Percentiles rank a stretch among this genome's conserved stretches.
phyloP scores from a whole-genome alignment of 2,113 vertebrate species.

The Piliocolobus tephrosceles region DNA sequence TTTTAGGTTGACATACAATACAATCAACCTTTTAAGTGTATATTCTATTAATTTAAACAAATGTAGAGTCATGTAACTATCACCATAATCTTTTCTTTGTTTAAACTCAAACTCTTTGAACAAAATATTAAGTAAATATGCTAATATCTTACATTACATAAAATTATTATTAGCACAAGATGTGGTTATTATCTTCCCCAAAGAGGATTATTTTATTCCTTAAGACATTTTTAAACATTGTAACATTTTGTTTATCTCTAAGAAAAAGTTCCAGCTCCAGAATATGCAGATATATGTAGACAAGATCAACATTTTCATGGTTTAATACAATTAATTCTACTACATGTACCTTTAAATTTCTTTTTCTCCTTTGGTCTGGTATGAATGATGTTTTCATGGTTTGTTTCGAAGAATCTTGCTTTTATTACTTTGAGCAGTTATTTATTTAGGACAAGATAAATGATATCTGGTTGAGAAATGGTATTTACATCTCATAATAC shows the following conservation, averaged over 20 bases:
- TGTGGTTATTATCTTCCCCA: neutral
- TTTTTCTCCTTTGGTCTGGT: neutral
- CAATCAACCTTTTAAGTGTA: slow-evolving; percentile 28
- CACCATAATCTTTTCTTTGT: neutral
- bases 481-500: neutral
- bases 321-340: slow-evolving; percentile 23
- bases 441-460: slow-evolving; percentile 55
- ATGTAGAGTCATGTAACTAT: neutral
- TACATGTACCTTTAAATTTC: slow-evolving; percentile 17
- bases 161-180: slow-evolving; percentile 1
- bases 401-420: slow-evolving; percentile 61
- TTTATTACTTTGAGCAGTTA: slow-evolving; percentile 44
- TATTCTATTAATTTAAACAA: slow-evolving; percentile 31
- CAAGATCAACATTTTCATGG: slow-evolving; percentile 33
- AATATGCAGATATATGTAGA: slow-evolving; percentile 24
- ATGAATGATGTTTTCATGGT: slow-evolving; percentile 18
- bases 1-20: neutral
- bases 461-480: slow-evolving; percentile 18
- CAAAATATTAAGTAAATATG: slow-evolving; percentile 50
- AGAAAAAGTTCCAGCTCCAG: slow-evolving; percentile 12
- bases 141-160: neutral
- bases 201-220: neutral
- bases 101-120: slow-evolving; percentile 34
- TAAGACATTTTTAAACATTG: slow-evolving; percentile 49
- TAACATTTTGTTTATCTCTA: slow-evolving; percentile 21